phyloP scores from a whole-genome alignment of 1,140 invertebrate genomes.

The Antheraea pernyi region DNA sequence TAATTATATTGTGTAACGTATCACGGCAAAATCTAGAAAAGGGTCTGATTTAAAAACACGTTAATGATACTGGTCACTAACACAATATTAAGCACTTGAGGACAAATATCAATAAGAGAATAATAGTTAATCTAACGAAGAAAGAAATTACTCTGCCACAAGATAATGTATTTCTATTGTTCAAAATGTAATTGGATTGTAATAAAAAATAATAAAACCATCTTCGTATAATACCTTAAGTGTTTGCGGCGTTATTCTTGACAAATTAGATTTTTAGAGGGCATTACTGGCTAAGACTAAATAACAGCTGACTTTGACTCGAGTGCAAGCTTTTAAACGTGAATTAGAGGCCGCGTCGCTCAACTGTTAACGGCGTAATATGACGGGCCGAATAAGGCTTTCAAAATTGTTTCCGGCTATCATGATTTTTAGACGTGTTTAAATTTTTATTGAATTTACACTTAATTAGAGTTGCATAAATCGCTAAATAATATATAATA shows the following conservation, averaged over 20 bases:
- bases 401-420: conserved; percentile 59
- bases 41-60: too few species aligned
- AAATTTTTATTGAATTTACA: too few species aligned
- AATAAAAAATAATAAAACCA: neutral
- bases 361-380: conserved; percentile 73
- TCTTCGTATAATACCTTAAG: conserved; percentile 36
- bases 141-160: too few species aligned
- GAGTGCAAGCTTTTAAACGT: conserved; percentile 77
- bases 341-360: conserved; percentile 73
- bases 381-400: conserved; percentile 63
- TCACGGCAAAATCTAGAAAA: too few species aligned
- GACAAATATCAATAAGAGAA: too few species aligned
- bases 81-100: too few species aligned
- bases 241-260: conserved; percentile 65
- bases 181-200: neutral
- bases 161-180: neutral
- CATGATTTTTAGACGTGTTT: conserved; percentile 14
- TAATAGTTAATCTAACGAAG: too few species aligned
- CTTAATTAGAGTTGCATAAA: neutral
- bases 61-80: too few species aligned
- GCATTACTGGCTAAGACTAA: conserved; percentile 73
- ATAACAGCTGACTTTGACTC: conserved; percentile 74
- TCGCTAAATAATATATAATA: too few species aligned
- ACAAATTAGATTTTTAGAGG: conserved; percentile 77
- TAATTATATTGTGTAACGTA: too few species aligned